phyloP scores from a whole-genome alignment of 1,140 invertebrate genomes.

The Chymomyza costata region DNA sequence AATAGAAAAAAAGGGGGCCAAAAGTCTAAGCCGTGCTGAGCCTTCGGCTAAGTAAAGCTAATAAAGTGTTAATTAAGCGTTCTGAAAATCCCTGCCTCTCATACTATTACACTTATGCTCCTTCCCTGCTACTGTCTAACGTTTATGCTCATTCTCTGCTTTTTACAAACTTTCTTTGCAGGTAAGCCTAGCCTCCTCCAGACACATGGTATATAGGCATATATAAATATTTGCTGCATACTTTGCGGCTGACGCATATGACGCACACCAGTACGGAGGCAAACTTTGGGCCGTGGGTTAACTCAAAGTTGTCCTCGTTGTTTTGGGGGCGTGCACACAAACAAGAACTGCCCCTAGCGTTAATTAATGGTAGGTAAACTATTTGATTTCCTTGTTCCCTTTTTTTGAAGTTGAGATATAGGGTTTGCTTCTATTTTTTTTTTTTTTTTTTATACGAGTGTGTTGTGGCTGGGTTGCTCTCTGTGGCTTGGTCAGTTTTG shows the following conservation, averaged over 20 bases:
- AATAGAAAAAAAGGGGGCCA: conserved; percentile 8
- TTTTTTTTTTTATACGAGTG: too few relatives aligned
- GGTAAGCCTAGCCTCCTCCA: background rate
- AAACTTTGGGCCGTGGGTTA: conserved; percentile 33
- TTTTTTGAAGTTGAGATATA: conserved; percentile 26
- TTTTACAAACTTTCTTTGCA: background rate
- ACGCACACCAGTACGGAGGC: conserved; percentile 13
- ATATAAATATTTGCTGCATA: conserved; percentile 57
- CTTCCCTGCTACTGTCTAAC: conserved; percentile 11
- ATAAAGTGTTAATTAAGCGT: conserved; percentile 58
- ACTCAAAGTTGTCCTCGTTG: conserved; percentile 9
- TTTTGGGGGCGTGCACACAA: conserved; percentile 8
- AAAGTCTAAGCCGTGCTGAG: conserved; percentile 40
- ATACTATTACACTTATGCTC: too few relatives aligned
- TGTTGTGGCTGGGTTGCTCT: conserved; percentile 9
- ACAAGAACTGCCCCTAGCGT: conserved; percentile 41
- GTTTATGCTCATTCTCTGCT: conserved; percentile 9
- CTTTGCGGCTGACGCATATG: conserved; percentile 53
- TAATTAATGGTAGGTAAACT: conserved; percentile 56
- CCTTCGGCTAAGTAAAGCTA: conserved; percentile 42
- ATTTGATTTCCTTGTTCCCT: conserved; percentile 49
- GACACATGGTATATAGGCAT: conserved; percentile 33
- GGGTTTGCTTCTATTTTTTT: conserved; percentile 6
- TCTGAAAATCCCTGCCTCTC: conserved; percentile 36
- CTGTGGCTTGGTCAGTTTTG: conserved; percentile 16